Evolutionary conservation across 2,797 vertebrate genomes (phyloP), one percentile per base, ranked within the genome.

Genomic region (Gymnoscopelus microlampas): DNA sequence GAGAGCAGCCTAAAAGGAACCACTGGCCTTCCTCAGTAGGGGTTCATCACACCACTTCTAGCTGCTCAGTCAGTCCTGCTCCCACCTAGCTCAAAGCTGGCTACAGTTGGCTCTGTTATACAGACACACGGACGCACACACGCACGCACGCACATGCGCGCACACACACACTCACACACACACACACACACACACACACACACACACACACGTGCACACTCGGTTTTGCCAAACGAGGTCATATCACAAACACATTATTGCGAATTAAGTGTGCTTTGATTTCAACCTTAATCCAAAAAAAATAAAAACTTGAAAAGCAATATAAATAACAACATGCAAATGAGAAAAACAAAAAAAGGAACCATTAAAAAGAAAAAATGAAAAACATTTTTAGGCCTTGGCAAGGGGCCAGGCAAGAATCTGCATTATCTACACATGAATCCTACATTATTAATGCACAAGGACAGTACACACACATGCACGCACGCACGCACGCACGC

Each of bases 181-280:
- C 70, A 68, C 78, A 61, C 81, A 78, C 67, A 53, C 70, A 44
- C 47, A 60, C 39, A 15, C 44, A 58, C 47, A 57, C 48, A 24
- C 49, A 56, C 64, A 55, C 51, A 63, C 51, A 54, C 57, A 19
- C 74, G 23, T 14, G 72, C 77, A 83, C 81, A 79, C 81, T 66
- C 70, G 77, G 77, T 75, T 85, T 82, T 81, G 82, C 85, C 85
- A 80, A 88, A 86, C 82, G 55, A 87, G 81, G 82, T 90, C 77
- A 85, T 88, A 80, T 92, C 89, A 93, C 89, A 86, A 91, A 93
- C 90, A 93, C 89, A 78, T 95, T 94, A 95, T 95, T 95, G 94
- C 93, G 84, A 93, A 94, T 93, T 94, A 94, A 94, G 94, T 95
- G 94, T 95, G 94, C 94, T 95, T 95, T 93, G 80, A 81, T 88